Evolutionary conservation across 30 jellyfish, hydroid and myxozoan species (phyloP).

Genomic region (Hydra vulgaris): DNA sequence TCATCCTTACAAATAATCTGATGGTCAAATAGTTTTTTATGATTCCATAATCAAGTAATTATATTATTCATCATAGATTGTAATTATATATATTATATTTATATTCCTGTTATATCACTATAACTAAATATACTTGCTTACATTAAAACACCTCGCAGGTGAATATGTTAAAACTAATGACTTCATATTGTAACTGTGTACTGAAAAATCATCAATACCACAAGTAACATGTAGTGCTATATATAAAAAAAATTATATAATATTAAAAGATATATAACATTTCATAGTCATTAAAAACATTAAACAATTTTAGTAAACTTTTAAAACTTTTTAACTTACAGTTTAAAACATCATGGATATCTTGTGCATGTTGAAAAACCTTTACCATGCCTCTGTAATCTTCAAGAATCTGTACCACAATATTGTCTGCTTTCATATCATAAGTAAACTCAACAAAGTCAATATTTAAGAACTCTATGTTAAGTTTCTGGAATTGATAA

Average conservation of each 20-base stretch:
- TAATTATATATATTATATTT: no score
- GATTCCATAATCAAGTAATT: no score
- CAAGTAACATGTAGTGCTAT: conserved; percentile 4
- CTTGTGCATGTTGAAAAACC: conserved; percentile 46
- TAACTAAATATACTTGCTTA: neutral
- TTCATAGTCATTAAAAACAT: no score
- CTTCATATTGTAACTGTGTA: conserved; percentile 38
- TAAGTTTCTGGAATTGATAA: conserved; percentile 3
- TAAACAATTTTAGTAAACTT: no score
- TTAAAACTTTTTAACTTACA: no score
- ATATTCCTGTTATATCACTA: no score
- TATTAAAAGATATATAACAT: neutral
- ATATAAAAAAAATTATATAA: neutral
- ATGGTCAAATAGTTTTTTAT: no score
- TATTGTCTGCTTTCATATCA: neutral
- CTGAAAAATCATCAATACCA: conserved; percentile 12
- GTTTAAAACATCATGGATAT: conserved; percentile 28
- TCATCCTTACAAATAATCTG: no score
- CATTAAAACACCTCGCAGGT: neutral
- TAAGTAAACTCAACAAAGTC: neutral
- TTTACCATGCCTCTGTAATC: conserved; percentile 50
- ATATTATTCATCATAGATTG: no score
- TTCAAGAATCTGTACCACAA: conserved; percentile 1
- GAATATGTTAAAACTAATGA: conserved; percentile 32
- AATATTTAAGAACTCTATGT: neutral